Evolutionary conservation across 2,888 invertebrate genomes (phyloP).

Genomic region (Macroteleia sp.): DNA sequence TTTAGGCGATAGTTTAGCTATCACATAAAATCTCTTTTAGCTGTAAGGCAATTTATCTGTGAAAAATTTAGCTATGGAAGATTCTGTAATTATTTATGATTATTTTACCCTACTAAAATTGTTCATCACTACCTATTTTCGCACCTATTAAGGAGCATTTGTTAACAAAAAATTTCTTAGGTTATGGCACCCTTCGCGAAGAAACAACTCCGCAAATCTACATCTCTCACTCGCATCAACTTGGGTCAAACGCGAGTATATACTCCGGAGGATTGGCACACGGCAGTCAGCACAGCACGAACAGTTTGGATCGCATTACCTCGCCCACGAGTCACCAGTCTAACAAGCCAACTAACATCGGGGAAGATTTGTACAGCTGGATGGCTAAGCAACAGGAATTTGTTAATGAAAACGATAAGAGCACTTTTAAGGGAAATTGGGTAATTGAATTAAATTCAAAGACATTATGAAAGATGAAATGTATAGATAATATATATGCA

Average conservation of each 20-base stretch:
- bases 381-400: slow-evolving; percentile 95
- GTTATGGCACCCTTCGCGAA: slow-evolving; percentile 90
- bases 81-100: too few relatives aligned
- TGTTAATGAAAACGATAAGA: slow-evolving; percentile 83
- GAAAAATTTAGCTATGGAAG: too few relatives aligned
- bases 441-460: too few relatives aligned
- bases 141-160: too few relatives aligned
- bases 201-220: slow-evolving; percentile 85
- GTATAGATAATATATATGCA: too few relatives aligned
- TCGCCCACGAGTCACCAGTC: slow-evolving; percentile 85
- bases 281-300: slow-evolving; percentile 82
- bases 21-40: too few relatives aligned
- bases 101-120: too few relatives aligned
- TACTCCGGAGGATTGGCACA: slow-evolving; percentile 81
- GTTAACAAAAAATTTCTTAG: too few relatives aligned
- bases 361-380: slow-evolving; percentile 97
- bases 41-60: too few relatives aligned
- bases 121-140: too few relatives aligned
- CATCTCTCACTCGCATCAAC: slow-evolving; percentile 82
- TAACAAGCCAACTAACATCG: slow-evolving; percentile 86
- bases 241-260: slow-evolving; percentile 89
- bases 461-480: too few relatives aligned
- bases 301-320: slow-evolving; percentile 81
- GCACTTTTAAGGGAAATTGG: slow-evolving; percentile 82
- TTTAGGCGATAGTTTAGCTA: too few relatives aligned